phyloP scores from a whole-genome alignment of 1,140 invertebrate genomes.

The Ditylenchus dipsaci region DNA sequence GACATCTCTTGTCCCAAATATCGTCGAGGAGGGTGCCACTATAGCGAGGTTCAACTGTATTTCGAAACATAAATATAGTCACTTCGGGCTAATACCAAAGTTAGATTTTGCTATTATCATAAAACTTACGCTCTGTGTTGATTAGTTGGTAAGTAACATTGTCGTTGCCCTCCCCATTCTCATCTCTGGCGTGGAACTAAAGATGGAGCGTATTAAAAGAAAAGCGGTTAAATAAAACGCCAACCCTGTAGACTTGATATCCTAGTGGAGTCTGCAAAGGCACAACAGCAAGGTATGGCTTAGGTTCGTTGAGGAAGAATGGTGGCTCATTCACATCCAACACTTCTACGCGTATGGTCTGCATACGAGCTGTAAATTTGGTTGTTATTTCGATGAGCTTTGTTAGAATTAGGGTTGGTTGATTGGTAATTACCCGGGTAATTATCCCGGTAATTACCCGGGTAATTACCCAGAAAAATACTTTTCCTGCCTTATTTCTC shows the following conservation, averaged over 20 bases:
- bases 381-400: neutral
- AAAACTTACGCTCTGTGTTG: constrained; percentile 55
- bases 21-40: too few species aligned
- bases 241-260: constrained; percentile 37
- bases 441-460: too few species aligned
- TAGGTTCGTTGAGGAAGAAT: constrained; percentile 48
- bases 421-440: too few species aligned
- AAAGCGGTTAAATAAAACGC: neutral
- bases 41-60: too few species aligned
- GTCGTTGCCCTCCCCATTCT: constrained; percentile 49
- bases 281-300: constrained; percentile 52
- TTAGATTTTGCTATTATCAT: too few species aligned
- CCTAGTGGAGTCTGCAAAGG: constrained; percentile 50
- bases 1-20: too few species aligned
- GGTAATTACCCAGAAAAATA: too few species aligned
- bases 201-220: neutral
- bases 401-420: too few species aligned
- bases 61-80: too few species aligned
- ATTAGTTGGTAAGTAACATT: constrained; percentile 50
- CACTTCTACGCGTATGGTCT: constrained; percentile 42
- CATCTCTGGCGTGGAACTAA: constrained; percentile 53
- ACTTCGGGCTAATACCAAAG: too few species aligned
- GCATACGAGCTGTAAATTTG: constrained; percentile 43
- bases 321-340: constrained; percentile 53
- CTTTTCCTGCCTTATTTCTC: too few species aligned